A percentile compares a stretch with the other conserved stretches of the same genome.
These are phyloP conservation scores for Hycleus cichorii DNA, from an alignment of 1,140 invertebrate species.

Conservation along the genomic window DNA sequence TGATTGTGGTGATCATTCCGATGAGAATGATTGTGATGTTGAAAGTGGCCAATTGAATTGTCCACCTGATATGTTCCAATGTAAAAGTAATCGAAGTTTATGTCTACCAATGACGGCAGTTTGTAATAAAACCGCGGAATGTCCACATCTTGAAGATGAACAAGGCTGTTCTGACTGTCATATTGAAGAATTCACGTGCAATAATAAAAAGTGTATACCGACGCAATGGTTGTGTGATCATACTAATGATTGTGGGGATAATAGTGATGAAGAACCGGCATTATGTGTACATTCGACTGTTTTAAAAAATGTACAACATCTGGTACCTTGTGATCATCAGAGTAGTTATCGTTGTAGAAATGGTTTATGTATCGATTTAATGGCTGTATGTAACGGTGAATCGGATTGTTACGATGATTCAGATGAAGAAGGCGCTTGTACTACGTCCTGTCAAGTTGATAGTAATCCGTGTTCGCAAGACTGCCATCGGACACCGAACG, in stretches of 20 bases:
- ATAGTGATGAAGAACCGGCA: conserved; percentile 53
- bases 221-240: conserved; percentile 60
- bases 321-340: conserved; percentile 32
- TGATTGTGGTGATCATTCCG: conserved; percentile 48
- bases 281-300: conserved; percentile 38
- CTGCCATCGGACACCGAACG: conserved; percentile 60
- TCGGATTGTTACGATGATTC: conserved; percentile 58
- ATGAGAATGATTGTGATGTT: conserved; percentile 41
- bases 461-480: conserved; percentile 48
- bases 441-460: conserved; percentile 50
- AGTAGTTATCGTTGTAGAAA: conserved; percentile 52
- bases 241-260: conserved; percentile 56
- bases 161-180: conserved; percentile 44
- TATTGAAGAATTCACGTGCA: conserved; percentile 51
- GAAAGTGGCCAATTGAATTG: too few relatives aligned
- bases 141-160: conserved; percentile 61
- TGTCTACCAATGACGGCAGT: conserved; percentile 52
- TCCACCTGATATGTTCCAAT: conserved; percentile 4
- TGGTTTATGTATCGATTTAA: conserved; percentile 54
- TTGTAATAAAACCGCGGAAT: conserved; percentile 54
- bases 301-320: neutral
- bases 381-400: conserved; percentile 56
- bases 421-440: conserved; percentile 34
- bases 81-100: conserved; percentile 40
- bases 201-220: conserved; percentile 47